These are phyloP conservation scores for Sinopyrophorus schimmeli DNA, from an alignment of 2,888 invertebrate species.

Conservation along the genomic window DNA sequence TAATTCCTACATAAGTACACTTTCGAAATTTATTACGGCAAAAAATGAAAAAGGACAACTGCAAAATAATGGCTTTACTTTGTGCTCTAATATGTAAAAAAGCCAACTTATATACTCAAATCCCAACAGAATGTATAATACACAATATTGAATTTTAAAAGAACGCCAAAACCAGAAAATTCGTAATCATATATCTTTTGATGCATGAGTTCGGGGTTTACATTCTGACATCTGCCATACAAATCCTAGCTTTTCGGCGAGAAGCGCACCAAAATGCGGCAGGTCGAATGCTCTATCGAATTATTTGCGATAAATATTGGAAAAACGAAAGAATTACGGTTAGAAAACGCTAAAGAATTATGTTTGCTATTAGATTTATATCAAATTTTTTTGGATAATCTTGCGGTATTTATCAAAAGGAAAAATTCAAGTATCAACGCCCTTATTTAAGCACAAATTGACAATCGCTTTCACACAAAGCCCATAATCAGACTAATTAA, in stretches of 20 bases:
- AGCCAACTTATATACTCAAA: slow-evolving; percentile 7
- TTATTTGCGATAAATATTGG: slow-evolving; percentile 27
- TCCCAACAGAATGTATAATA: slow-evolving; percentile 17
- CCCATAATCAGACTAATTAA: too few species aligned
- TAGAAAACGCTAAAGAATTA: slow-evolving; percentile 9
- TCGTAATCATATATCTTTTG: slow-evolving; percentile 35
- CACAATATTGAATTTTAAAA: slow-evolving; percentile 23
- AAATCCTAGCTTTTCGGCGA: slow-evolving; percentile 33
- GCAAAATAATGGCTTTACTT: slow-evolving; percentile 7
- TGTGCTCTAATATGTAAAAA: slow-evolving; percentile 11
- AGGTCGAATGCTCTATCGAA: slow-evolving; percentile 27
- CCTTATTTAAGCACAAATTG: too few species aligned
- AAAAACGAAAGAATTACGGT: slow-evolving; percentile 10
- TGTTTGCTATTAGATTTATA: slow-evolving; percentile 7
- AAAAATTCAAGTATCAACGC: too few species aligned
- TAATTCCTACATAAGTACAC: too few species aligned
- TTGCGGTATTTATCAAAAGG: too few species aligned
- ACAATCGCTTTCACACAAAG: too few species aligned
- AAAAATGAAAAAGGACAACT: too few species aligned
- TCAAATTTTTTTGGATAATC: slow-evolving; percentile 3
- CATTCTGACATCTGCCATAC: slow-evolving; percentile 32
- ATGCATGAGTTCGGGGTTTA: slow-evolving; percentile 29
- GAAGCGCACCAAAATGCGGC: slow-evolving; percentile 24
- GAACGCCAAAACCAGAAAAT: slow-evolving; percentile 20
- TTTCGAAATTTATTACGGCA: too few species aligned